phyloP scores from a whole-genome alignment of 2,113 vertebrate species.

The Philantomba maxwellii region DNA sequence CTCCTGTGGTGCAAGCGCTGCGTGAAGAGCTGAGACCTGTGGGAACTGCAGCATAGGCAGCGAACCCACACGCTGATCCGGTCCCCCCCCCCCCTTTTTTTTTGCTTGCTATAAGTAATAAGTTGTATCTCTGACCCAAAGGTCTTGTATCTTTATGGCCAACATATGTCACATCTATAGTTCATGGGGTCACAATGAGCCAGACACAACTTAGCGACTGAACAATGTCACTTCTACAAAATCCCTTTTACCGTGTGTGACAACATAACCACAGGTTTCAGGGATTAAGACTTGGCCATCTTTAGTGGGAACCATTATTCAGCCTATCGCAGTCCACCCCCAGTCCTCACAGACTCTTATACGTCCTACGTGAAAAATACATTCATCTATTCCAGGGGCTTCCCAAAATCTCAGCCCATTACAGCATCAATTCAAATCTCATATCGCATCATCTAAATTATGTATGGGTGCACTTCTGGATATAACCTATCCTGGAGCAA shows the following conservation, averaged over 20 bases:
- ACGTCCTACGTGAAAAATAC: not conserved
- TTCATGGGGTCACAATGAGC: not conserved
- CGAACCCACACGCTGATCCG: not conserved
- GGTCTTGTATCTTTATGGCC: not conserved
- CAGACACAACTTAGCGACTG: accelerated
- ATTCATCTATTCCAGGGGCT: not conserved
- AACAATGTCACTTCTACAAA: not conserved
- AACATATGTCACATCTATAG: too few species aligned
- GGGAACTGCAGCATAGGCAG: not conserved
- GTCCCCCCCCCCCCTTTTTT: too few species aligned
- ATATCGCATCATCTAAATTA: not conserved
- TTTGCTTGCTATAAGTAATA: not conserved
- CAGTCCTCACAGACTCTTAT: not conserved
- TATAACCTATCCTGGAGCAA: not conserved
- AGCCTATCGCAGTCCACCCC: not conserved
- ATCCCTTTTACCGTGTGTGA: not conserved
- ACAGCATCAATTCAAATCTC: not conserved
- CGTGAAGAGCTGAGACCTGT: not conserved
- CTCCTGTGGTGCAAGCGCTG: not conserved
- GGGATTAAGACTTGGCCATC: not conserved
- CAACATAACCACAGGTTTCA: not conserved
- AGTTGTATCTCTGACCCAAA: not conserved
- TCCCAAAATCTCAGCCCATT: not conserved
- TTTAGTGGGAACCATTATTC: not conserved
- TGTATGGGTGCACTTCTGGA: not conserved